These are phyloP conservation scores for Plumapathes pennacea DNA, from an alignment of 92 coral and sea anemone genomes.

Conservation along the genomic window DNA sequence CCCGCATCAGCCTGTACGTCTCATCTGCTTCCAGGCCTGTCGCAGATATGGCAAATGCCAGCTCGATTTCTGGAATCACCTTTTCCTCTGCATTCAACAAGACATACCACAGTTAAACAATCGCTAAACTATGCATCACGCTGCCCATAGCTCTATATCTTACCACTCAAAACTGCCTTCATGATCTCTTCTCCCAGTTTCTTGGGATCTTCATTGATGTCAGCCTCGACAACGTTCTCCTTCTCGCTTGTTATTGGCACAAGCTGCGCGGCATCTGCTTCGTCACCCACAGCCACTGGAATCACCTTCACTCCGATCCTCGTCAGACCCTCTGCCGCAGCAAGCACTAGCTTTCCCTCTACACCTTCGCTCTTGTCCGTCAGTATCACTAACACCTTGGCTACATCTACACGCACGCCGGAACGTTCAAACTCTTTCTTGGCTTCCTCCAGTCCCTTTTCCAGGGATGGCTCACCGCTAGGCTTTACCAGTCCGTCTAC, in stretches of 20 bases:
- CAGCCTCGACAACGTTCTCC: conserved; percentile 39
- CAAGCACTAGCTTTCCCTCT: conserved; percentile 33
- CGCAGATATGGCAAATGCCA: conserved; percentile 82
- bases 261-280: conserved; percentile 40
- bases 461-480: conserved; percentile 34
- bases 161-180: conserved; percentile 59
- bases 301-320: conserved; percentile 56
- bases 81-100: conserved; percentile 59
- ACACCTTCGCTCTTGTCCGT: conserved; percentile 45
- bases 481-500: conserved; percentile 6
- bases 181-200: conserved; percentile 49
- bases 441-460: conserved; percentile 37
- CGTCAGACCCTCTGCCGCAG: conserved; percentile 35
- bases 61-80: conserved; percentile 55
- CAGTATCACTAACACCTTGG: conserved; percentile 58
- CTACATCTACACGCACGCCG: conserved; percentile 46
- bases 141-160: too few relatives aligned
- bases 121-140: too few relatives aligned
- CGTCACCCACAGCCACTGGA: conserved; percentile 61
- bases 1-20: conserved; percentile 63
- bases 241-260: conserved; percentile 32
- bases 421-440: conserved; percentile 37
- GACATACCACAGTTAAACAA: too few relatives aligned
- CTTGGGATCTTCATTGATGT: conserved; percentile 27
- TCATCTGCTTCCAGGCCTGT: conserved; percentile 40